Evolutionary conservation across 1,140 invertebrate species (phyloP), one percentile per base, ranked within the genome.

Genomic region (Mercenaria mercenaria): DNA sequence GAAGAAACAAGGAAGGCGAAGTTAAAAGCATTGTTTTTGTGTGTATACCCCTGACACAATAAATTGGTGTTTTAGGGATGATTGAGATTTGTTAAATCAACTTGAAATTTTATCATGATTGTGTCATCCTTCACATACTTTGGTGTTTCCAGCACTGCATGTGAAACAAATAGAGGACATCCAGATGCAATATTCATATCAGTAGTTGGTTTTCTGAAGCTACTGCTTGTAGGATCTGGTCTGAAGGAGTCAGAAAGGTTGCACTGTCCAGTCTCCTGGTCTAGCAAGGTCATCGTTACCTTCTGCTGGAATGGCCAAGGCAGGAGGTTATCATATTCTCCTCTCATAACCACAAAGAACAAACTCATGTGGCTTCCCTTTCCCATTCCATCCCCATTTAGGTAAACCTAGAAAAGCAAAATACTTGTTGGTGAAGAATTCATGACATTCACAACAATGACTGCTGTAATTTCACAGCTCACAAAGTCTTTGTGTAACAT

Each of bases 341-440:
- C 95, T 64, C 91, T 88, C 95, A 95, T 95, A 18, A 96, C 52
- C 1, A 95, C 94, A 91, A 96, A 20, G n/a, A n/a, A n/a, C n/a
- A n/a, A n/a, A n/a, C n/a, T n/a, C n/a, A n/a, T n/a, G n/a, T n/a
- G n/a, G n/a, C 92, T 93, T 26, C 88, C 90, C 37, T 94, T 94
- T 4, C 95, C 95, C 64, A 92, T 93, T 0, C 95, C 95, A 80
- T 96, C 95, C 26, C 95, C 95, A 81, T 95, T 95, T 26, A 95
- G 88, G 84, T 95, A 95, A 15, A 88, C 61, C 81, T 83, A 43
- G 29, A 80, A 29, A 69, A 41, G n/a, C n/a, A n/a, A n/a, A n/a
- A n/a, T 29, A n/a, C n/a, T n/a, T 41, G 43, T 18, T 8, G 32
- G 39, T 26, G 69, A 18, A 18, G 13, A 74, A 15, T 74, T 15